These are phyloP conservation scores for Podotricha telesiphe DNA, from an alignment of 2,888 invertebrate genomes.

Conservation along the genomic window DNA sequence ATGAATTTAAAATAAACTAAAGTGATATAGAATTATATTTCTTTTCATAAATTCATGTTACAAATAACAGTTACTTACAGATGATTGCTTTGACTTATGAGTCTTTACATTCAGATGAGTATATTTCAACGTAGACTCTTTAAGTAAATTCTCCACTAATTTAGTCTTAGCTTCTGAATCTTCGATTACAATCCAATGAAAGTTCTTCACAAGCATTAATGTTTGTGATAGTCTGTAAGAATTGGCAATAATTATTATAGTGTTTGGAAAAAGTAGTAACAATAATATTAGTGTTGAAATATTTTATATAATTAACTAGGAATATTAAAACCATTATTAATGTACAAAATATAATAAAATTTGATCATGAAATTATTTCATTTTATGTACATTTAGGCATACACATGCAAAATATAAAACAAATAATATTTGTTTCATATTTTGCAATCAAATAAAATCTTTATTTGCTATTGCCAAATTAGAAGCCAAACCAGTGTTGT, in stretches of 20 bases:
- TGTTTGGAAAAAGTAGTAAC: slow-evolving; percentile 36
- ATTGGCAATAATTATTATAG: slow-evolving; percentile 31
- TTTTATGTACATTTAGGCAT: background rate
- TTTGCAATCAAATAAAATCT: background rate
- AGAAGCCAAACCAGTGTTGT: slow-evolving; percentile 36
- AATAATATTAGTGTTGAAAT: background rate
- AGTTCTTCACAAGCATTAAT: slow-evolving; percentile 91
- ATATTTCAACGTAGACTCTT: slow-evolving; percentile 86
- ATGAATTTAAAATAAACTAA: no score
- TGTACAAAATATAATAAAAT: no score
- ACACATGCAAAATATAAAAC: no score
- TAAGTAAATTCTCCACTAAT: slow-evolving; percentile 89
- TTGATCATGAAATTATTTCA: background rate
- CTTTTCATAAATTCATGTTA: no score
- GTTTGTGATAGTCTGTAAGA: slow-evolving; percentile 91
- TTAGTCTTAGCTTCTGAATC: slow-evolving; percentile 88
- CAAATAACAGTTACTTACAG: slow-evolving; percentile 59
- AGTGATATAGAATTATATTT: background rate
- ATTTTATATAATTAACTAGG: no score
- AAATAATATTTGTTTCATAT: background rate
- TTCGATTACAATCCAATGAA: slow-evolving; percentile 97
- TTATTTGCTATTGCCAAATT: slow-evolving; percentile 34
- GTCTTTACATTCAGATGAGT: slow-evolving; percentile 85
- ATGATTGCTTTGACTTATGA: slow-evolving; percentile 71
- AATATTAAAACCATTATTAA: no score